Conservation (phyloP, 2,797 vertebrate genomes). For the Clarias laeviceps region DNA sequence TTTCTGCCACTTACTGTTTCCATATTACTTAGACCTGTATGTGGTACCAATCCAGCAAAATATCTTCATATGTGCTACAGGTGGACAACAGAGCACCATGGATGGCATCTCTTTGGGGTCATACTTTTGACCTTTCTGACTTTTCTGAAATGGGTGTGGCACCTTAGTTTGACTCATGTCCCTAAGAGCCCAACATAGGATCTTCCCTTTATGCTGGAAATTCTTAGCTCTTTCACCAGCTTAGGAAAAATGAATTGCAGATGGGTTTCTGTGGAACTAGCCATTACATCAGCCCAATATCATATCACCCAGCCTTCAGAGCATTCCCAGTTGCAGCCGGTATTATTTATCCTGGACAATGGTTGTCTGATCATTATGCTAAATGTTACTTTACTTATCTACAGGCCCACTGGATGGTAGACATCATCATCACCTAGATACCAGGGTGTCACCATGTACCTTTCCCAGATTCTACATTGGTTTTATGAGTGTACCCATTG, state of each 20-base stretch:
- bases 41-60: background rate
- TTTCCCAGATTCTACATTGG: background rate
- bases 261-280: background rate
- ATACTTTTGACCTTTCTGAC: background rate
- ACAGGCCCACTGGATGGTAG: background rate
- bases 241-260: background rate
- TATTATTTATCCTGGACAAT: background rate
- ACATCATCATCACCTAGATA: background rate
- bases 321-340: background rate
- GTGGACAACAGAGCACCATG: background rate
- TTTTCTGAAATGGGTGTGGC: background rate
- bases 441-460: background rate
- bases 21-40: background rate
- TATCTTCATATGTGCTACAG: background rate
- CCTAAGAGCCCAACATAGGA: background rate
- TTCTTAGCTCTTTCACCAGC: background rate
- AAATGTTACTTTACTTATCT: background rate
- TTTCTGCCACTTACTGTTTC: background rate
- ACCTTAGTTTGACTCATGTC: background rate
- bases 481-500: background rate
- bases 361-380: background rate
- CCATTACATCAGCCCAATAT: background rate
- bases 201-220: background rate
- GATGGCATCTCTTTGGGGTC: background rate
- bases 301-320: background rate